A percentile compares a stretch with the other conserved stretches of the same genome.
phyloP scores from a whole-genome alignment of 2,113 vertebrate genomes.

The Hiodon tergisus region DNA sequence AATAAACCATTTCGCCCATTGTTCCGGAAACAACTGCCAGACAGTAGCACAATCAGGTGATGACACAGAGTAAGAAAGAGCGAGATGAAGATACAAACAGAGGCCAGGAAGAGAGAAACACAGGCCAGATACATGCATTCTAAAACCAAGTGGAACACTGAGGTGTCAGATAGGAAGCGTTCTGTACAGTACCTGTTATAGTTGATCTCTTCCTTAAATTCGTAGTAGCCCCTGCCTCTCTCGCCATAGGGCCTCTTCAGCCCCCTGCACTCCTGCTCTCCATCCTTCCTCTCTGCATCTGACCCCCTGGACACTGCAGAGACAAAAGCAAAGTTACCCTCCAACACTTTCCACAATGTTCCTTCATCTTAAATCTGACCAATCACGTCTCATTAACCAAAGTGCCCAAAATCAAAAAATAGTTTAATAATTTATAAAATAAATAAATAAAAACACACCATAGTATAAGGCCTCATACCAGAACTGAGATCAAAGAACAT shows the following conservation, averaged over 20 bases:
- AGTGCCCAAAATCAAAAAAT: neutral
- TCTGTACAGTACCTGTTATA: slow-evolving; percentile 72
- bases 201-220: slow-evolving; percentile 85
- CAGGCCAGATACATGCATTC: neutral
- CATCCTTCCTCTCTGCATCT: neutral
- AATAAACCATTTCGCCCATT: neutral
- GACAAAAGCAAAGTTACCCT: neutral
- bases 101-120: neutral
- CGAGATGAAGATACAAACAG: neutral
- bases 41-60: neutral
- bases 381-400: too few species aligned
- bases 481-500: too few species aligned
- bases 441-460: too few species aligned
- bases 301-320: neutral
- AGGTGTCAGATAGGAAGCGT: neutral
- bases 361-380: too few species aligned
- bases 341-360: neutral
- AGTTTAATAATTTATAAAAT: too few species aligned
- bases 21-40: neutral
- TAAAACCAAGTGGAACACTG: neutral
- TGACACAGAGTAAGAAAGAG: neutral
- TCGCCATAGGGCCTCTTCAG: slow-evolving; percentile 55
- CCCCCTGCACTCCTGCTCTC: slow-evolving; percentile 47
- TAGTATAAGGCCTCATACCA: too few species aligned
- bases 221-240: slow-evolving; percentile 72